Evolutionary conservation across 37 sponge, comb jelly and placozoan species (phyloP).

Genomic region (Haliclona indistincta): DNA sequence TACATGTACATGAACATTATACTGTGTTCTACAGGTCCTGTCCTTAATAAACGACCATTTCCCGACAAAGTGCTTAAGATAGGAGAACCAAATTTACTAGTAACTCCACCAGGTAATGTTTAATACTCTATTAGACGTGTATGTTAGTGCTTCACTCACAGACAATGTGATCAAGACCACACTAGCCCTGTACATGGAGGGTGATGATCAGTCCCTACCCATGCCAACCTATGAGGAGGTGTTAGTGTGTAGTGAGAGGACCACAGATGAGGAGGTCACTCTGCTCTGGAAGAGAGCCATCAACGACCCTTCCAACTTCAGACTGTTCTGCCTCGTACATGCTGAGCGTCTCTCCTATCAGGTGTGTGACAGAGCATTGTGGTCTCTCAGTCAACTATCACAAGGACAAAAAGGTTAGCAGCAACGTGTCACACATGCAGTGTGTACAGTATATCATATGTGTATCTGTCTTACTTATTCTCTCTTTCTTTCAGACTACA

Average conservation of each 20-base stretch:
- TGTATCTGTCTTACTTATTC: neutral
- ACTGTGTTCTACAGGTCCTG: conserved; percentile 6
- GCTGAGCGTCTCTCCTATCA: conserved; percentile 73
- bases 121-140: neutral
- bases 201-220: conserved; percentile 39
- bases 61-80: neutral
- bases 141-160: conserved; percentile 9
- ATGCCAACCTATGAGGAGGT: conserved; percentile 75
- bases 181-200: conserved; percentile 53
- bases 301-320: conserved; percentile 45
- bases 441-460: neutral
- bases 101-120: conserved; percentile 28
- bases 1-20: neutral
- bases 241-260: conserved; percentile 46
- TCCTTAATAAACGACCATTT: neutral
- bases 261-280: conserved; percentile 74
- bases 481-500: conserved; percentile 30
- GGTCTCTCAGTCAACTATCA: too few species aligned
- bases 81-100: conserved; percentile 45
- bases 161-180: conserved; percentile 48
- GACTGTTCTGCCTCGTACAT: conserved; percentile 69
- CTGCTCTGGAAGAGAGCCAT: conserved; percentile 75
- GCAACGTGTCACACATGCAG: too few species aligned
- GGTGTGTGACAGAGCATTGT: conserved; percentile 50
- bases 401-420: too few species aligned